phyloP scores from a whole-genome alignment of 2,888 invertebrate genomes.

The Drosophila niveifrons region DNA sequence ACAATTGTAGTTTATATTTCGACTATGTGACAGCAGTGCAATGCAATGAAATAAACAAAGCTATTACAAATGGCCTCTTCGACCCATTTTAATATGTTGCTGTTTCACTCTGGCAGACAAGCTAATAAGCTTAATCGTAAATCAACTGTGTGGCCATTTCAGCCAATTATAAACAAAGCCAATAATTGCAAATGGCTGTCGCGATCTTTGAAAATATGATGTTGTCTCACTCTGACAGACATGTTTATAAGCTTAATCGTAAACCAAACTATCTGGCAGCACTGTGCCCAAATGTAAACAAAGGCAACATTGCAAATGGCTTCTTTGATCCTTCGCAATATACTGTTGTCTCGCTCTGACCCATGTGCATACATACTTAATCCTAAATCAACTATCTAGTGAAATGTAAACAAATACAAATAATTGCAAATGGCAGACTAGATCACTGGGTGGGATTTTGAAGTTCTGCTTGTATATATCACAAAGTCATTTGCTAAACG shows the following conservation, averaged over 20 bases:
- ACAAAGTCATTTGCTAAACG: not conserved
- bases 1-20: not conserved
- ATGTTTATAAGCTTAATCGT: not conserved
- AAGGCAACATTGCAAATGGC: slow-evolving; percentile 6
- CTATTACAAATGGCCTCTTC: not conserved
- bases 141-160: slow-evolving; percentile 21
- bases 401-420: too few relatives aligned
- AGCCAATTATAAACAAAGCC: slow-evolving; percentile 10
- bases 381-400: too few relatives aligned
- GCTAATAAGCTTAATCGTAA: not conserved
- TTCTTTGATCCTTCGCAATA: slow-evolving; percentile 4
- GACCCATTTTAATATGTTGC: not conserved
- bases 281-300: slow-evolving; percentile 10
- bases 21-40: not conserved
- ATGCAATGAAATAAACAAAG: not conserved
- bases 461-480: not conserved
- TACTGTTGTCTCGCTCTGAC: slow-evolving; percentile 12
- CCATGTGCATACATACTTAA: too few relatives aligned
- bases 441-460: too few relatives aligned
- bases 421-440: too few relatives aligned
- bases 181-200: not conserved
- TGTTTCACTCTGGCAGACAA: not conserved
- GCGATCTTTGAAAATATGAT: not conserved
- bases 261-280: slow-evolving; percentile 15
- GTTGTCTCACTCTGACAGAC: not conserved